These are phyloP conservation scores for Zoanthus sociatus DNA, from an alignment of 92 coral and sea anemone genomes.

Conservation along the genomic window DNA sequence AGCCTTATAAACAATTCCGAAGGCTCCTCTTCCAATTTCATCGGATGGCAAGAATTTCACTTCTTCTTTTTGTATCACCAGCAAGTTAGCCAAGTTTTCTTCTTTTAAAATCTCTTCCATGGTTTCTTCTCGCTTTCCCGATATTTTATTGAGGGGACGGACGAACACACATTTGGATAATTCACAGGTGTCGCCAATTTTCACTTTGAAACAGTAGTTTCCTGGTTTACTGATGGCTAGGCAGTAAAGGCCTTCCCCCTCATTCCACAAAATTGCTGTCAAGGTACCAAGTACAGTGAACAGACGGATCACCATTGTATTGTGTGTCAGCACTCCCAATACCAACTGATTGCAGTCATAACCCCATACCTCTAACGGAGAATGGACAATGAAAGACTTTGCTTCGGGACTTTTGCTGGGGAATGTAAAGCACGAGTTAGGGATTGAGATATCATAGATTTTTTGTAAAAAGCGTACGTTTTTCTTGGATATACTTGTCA, in stretches of 20 bases:
- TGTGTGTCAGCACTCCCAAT: not conserved
- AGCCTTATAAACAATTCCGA: not conserved
- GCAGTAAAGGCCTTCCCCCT: constrained; percentile 7
- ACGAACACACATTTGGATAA: not conserved
- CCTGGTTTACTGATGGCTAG: not conserved
- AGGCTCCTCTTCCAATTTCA: constrained; percentile 4
- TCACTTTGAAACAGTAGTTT: not conserved
- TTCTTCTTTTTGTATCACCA: not conserved
- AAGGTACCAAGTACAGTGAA: not conserved
- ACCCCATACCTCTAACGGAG: not conserved
- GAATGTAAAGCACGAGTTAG: not conserved
- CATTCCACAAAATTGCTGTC: not conserved
- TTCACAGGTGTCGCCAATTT: not conserved
- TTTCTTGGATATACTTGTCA: not conserved
- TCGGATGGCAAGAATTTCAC: not conserved
- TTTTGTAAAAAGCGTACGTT: not conserved
- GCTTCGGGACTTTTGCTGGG: not conserved
- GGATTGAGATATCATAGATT: not conserved
- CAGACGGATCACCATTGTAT: not conserved
- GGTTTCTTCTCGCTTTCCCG: not conserved
- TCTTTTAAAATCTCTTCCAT: constrained; percentile 1
- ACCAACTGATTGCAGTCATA: not conserved
- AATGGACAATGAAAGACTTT: not conserved
- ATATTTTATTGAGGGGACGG: not conserved
- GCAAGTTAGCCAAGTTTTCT: not conserved